Evolutionary conservation across 1,140 invertebrate genomes (phyloP).

Genomic region (Aporrectodea caliginosa): DNA sequence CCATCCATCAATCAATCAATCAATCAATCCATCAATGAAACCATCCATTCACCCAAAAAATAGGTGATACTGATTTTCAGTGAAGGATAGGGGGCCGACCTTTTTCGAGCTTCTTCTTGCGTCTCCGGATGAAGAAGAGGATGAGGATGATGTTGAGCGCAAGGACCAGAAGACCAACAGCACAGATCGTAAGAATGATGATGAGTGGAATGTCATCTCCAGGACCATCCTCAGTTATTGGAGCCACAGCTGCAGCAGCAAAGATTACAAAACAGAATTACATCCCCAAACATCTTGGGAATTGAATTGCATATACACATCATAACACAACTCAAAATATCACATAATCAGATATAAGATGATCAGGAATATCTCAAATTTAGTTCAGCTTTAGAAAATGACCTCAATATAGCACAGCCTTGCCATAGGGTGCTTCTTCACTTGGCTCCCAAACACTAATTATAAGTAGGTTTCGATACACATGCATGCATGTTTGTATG

Average conservation of each 20-base stretch:
- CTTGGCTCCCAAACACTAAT: too few relatives aligned
- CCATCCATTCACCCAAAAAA: too few relatives aligned
- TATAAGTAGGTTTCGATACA: constrained; percentile 42
- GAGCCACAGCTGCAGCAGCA: constrained; percentile 53
- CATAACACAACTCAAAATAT: too few relatives aligned
- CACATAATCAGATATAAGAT: too few relatives aligned
- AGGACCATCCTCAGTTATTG: constrained; percentile 66
- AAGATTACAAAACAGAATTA: constrained; percentile 22
- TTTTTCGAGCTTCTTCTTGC: constrained; percentile 64
- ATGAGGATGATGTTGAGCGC: constrained; percentile 77
- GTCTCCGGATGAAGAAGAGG: constrained; percentile 75
- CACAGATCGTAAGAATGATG: constrained; percentile 75
- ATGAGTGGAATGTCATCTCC: constrained; percentile 68
- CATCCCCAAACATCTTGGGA: background rate
- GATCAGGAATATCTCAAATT: too few relatives aligned
- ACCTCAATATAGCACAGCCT: too few relatives aligned
- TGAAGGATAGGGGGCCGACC: too few relatives aligned
- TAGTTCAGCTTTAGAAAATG: too few relatives aligned
- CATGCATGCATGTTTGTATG: constrained; percentile 34
- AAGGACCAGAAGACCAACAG: constrained; percentile 72
- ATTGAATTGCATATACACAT: background rate
- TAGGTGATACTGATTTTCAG: too few relatives aligned
- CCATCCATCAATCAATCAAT: too few relatives aligned
- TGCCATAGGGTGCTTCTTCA: too few relatives aligned
- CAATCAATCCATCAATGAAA: too few relatives aligned